Evolutionary conservation across 1,140 invertebrate species (phyloP).

Genomic region (silkworm (Bombyx mori)): ASM3026992v2 NC_085124.1:8004001-8004500

Average conservation of each 20-base stretch:
- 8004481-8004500: constrained; percentile 13
- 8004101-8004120: constrained; percentile 26
- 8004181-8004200: constrained; percentile 16
- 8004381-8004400: constrained; percentile 18
- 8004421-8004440: constrained; percentile 7
- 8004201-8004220: constrained; percentile 21
- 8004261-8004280: constrained; percentile 16
- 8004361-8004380: constrained; percentile 27
- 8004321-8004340: constrained; percentile 18
- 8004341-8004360: constrained; percentile 18
- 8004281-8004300: constrained; percentile 18
- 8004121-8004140: constrained; percentile 17
- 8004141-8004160: constrained; percentile 21
- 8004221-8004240: constrained; percentile 32
- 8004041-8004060: constrained; percentile 25
- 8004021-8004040: constrained; percentile 9
- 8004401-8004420: constrained; percentile 18
- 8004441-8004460: constrained; percentile 17
- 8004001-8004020: constrained; percentile 1
- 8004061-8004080: constrained; percentile 13
- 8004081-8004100: constrained; percentile 23
- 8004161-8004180: constrained; percentile 39
- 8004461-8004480: constrained; percentile 15
- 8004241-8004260: constrained; percentile 35
- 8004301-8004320: constrained; percentile 22